Evolutionary conservation across 2,888 invertebrate species (phyloP), one percentile per base, ranked within the genome.

Genomic region (Spilosoma lubricipeda): DNA sequence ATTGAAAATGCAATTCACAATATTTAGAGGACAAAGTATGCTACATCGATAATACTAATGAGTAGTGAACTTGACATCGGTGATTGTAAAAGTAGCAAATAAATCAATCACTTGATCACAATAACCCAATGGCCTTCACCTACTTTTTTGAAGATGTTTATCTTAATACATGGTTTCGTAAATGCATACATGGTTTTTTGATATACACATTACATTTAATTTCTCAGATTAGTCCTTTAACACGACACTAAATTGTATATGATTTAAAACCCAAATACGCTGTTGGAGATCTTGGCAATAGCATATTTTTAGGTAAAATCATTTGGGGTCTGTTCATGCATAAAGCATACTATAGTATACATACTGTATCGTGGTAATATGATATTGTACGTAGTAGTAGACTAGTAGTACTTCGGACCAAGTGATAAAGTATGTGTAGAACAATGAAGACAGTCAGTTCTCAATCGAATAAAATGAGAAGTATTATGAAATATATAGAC

Each of bases 1-100:
- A 18, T 63, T 30, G 1, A 18, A 63, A 52, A 39, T 0, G 45
- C 39, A 69, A 64, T 71, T 42, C 56, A 45, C 59, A 72, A 72
- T 72, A 27, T 69, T 52, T 72, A 56, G 72, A 72, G 74, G 72
- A 67, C 72, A 77, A 80, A 39, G 56, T 68, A 27, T 70, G 67
- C 75, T 70, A 72, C 59, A 72, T 68, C 52, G 30, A 68, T 76
- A 78, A 82, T 82, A 82, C 68, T 75, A 84, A 80, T 85, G 76
- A 65, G 45, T 77, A 70, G 69, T 83, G 73, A 83, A 77, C 77
- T 78, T 72, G 75, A 71, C 59, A 77, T 75, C 67, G 73, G 69
- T 73, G 76, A 64, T 7, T 59, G 56, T 65, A 59, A 70, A 76
- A 59, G 75, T 70, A 73, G 52, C 72, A 48, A 65, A 42, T 33